Evolutionary conservation across 2,888 invertebrate genomes (phyloP).

Genomic region (Zele albiditarsus): DNA sequence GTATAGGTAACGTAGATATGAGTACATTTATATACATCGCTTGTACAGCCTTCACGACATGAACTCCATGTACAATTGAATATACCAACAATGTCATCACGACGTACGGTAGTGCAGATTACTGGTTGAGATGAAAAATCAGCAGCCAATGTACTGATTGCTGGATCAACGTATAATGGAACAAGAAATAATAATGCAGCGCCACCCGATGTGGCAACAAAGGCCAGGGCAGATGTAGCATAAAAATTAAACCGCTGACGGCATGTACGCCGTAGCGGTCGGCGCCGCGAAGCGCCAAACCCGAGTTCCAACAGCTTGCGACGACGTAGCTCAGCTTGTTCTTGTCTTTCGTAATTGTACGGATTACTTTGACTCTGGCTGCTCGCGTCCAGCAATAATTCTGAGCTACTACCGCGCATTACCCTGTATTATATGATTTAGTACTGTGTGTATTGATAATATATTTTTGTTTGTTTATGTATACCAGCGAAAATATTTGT

Average conservation of each 20-base stretch:
- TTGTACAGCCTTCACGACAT: constrained; percentile 87
- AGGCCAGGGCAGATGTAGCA: constrained; percentile 81
- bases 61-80: constrained; percentile 88
- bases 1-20: constrained; percentile 80
- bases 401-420: constrained; percentile 85
- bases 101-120: constrained; percentile 81
- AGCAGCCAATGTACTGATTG: constrained; percentile 80
- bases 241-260: constrained; percentile 82
- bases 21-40: constrained; percentile 82
- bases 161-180: constrained; percentile 82
- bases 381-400: constrained; percentile 84
- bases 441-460: constrained; percentile 1
- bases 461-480: neutral
- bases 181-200: constrained; percentile 83
- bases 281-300: constrained; percentile 70
- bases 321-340: constrained; percentile 68
- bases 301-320: constrained; percentile 71
- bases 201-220: constrained; percentile 82
- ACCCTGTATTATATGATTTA: constrained; percentile 45
- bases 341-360: constrained; percentile 69
- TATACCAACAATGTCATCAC: constrained; percentile 82
- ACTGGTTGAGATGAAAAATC: constrained; percentile 85
- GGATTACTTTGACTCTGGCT: constrained; percentile 76
- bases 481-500: constrained; percentile 16
- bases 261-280: constrained; percentile 75